Evolutionary conservation across 2,113 vertebrate genomes (phyloP).

Genomic region (Ariopsis seemanni): DNA sequence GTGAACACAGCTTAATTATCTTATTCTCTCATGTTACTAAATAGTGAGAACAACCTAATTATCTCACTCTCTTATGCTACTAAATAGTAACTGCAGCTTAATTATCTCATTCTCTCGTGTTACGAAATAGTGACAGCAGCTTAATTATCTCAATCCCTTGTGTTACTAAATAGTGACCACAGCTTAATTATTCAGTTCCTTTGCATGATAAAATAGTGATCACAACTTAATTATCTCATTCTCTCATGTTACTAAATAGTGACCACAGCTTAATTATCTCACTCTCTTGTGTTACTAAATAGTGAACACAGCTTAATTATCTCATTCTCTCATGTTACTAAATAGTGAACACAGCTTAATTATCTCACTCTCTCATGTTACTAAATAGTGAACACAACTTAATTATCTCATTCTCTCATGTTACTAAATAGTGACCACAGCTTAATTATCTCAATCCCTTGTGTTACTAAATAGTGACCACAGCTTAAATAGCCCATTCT

Average conservation of each 20-base stretch:
- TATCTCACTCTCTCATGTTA: neutral
- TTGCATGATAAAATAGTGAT: too few species aligned
- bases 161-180: neutral
- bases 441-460: too few species aligned
- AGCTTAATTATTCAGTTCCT: too few species aligned
- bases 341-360: neutral
- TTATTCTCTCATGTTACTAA: neutral
- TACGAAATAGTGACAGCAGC: neutral
- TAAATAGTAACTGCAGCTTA: too few species aligned
- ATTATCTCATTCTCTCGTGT: neutral
- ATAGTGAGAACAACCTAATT: too few species aligned
- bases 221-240: neutral
- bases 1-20: neutral
- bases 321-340: neutral
- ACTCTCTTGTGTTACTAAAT: too few species aligned
- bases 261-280: too few species aligned
- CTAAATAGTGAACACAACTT: neutral
- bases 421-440: neutral
- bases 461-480: neutral
- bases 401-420: too few species aligned
- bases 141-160: neutral
- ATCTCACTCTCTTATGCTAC: too few species aligned
- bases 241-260: neutral
- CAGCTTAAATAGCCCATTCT: too few species aligned
- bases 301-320: neutral